These are phyloP conservation scores for Eleutherodactylus coqui DNA, from an alignment of 2,797 vertebrate species.

Conservation along the genomic window DNA sequence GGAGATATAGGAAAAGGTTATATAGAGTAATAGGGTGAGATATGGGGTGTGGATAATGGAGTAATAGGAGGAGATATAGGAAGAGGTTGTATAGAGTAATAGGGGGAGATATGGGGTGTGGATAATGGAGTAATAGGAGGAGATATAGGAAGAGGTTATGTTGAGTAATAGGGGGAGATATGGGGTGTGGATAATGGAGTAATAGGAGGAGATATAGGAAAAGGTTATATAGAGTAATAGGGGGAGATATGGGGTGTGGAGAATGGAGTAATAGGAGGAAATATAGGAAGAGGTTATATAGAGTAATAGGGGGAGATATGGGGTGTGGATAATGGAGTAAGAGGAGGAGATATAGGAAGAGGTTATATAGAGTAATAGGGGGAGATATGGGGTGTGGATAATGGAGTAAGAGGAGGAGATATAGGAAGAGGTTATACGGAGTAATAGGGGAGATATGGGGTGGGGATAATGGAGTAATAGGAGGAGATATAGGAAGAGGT, in stretches of 20 bases:
- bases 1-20: not conserved
- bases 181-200: not conserved
- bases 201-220: not conserved
- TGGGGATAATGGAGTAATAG: not conserved
- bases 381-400: too few relatives aligned
- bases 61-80: slow-evolving; percentile 7
- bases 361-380: not conserved
- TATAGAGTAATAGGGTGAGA: not conserved
- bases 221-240: not conserved
- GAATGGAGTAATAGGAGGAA: not conserved
- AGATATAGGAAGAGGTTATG: not conserved
- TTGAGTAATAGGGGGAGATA: slow-evolving; percentile 4
- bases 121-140: not conserved
- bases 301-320: not conserved
- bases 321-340: too few relatives aligned
- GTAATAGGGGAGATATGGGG: slow-evolving; percentile 5
- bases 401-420: not conserved
- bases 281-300: not conserved
- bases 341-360: slow-evolving; percentile 3
- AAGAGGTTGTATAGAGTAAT: not conserved
- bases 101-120: not conserved
- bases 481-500: slow-evolving; percentile 7
- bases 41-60: not conserved
- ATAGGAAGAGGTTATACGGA: not conserved
- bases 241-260: not conserved